Percentiles rank a stretch among this genome's conserved stretches.
Conservation (phyloP, 2,797 vertebrate species). For the Tragelaphus oryx region DNA sequence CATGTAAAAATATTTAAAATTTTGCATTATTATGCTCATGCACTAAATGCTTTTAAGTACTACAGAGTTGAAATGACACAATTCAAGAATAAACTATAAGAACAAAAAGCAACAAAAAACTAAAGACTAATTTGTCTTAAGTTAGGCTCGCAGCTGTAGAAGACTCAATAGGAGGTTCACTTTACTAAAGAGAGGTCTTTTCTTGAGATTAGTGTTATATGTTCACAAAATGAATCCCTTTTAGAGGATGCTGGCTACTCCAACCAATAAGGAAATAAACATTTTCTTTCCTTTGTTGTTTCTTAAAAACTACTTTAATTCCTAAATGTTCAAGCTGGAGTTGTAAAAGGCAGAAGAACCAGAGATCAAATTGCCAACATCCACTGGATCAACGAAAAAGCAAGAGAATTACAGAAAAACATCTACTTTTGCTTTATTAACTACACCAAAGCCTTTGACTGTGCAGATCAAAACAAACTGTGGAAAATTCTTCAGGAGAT, state of each 20-base stretch:
- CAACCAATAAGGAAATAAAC: background rate
- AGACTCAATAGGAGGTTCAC: background rate
- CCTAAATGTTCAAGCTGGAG: background rate
- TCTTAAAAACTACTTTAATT: background rate
- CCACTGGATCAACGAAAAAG: background rate
- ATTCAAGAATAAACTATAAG: constrained; percentile 31
- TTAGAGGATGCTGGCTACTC: background rate
- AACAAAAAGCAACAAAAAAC: constrained; percentile 5
- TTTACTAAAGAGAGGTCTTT: constrained; percentile 9
- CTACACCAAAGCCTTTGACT: background rate
- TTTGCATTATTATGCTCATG: background rate
- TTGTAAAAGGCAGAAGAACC: background rate
- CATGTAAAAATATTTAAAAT: constrained; percentile 11
- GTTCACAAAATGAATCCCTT: background rate
- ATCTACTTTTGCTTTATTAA: background rate
- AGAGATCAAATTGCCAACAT: background rate
- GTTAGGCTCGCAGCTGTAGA: background rate
- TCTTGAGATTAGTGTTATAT: background rate
- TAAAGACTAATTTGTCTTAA: constrained; percentile 15
- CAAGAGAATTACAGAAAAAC: background rate
- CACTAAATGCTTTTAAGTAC: background rate
- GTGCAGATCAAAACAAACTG: background rate
- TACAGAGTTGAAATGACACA: background rate
- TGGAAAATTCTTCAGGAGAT: background rate
- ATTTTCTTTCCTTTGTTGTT: background rate